Evolutionary conservation across 1,140 invertebrate species (phyloP), one percentile per base, ranked within the genome.

Genomic region (Atta texana): DNA sequence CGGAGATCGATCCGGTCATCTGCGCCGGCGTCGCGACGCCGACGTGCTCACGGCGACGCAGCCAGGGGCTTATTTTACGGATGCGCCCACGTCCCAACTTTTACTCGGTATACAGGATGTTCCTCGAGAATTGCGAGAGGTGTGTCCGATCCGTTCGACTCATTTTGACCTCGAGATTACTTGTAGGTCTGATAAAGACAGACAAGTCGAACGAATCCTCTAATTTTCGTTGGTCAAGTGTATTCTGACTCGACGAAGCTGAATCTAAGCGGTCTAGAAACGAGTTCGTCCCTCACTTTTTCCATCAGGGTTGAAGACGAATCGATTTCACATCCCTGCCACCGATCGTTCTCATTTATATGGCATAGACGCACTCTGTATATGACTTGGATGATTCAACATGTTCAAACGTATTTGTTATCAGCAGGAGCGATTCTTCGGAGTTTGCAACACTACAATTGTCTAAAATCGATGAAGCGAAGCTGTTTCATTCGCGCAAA

Each of bases 11-110:
- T 94, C 91, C 91, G 68, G 49, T 8, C 7, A 69, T 91, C 31
- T 91, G 94, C 94, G 94, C 93, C 94, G 94, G 93, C 94, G 94
- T 94, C 91, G 91, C 88, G 90, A 93, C 91, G 93, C 89, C 91
- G 88, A 74, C 88, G 88, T 53, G 21, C 77, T 66, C 34, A 24
- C 57, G 64, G 49, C 84, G 55, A 59, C 57, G 72, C 66, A 68
- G 80, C 75, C 76, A 76, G 81, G 87, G 80, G 87, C 75, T 86
- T 87, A 74, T 88, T 72, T 82, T 63, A 64, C 89, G 76, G 76
- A 57, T 89, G 87, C 88, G 88, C 74, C 84, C 80, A 76, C 76
- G 51, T 84, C 64, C 49, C 34, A 28, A 39, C 75, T 80, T 59
- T 24, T 49, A 51, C 21, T 55, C 57, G 39, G 21, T 75, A 75